phyloP scores from a whole-genome alignment of 2,888 invertebrate species.

The Cheiracanthium punctorium region DNA sequence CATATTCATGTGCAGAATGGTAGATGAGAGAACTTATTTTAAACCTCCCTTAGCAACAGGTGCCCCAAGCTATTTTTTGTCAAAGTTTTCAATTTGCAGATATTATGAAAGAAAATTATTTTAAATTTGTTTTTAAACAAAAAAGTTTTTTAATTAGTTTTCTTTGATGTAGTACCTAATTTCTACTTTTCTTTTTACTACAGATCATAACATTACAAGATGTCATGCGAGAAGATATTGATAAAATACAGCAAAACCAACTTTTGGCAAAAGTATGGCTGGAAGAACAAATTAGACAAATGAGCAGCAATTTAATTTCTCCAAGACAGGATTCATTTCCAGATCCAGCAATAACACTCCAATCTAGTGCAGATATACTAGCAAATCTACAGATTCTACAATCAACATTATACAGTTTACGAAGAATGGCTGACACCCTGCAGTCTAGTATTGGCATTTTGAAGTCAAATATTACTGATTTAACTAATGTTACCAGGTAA shows the following conservation, averaged over 20 bases:
- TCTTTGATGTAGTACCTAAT: too few species aligned
- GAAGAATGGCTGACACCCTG: constrained; percentile 69
- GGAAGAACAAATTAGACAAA: constrained; percentile 65
- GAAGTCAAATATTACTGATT: constrained; percentile 71
- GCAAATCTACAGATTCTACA: constrained; percentile 73
- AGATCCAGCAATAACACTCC: constrained; percentile 11
- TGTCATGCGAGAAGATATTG: constrained; percentile 72
- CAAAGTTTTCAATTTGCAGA: too few species aligned
- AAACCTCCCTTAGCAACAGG: too few species aligned
- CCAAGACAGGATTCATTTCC: constrained; percentile 44
- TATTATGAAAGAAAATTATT: too few species aligned
- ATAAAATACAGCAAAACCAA: constrained; percentile 72
- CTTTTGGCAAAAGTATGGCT: constrained; percentile 70
- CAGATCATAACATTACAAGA: constrained; percentile 72
- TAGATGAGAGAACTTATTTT: too few species aligned
- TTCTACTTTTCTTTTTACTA: not conserved
- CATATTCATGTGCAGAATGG: too few species aligned
- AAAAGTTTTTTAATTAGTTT: too few species aligned
- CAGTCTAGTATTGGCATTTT: constrained; percentile 68
- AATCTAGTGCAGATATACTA: constrained; percentile 51
- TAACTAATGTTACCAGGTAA: constrained; percentile 73
- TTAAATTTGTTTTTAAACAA: too few species aligned
- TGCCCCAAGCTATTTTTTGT: too few species aligned
- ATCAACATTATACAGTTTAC: constrained; percentile 72
- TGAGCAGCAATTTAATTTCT: constrained; percentile 23